A percentile compares a stretch with the other conserved stretches of the same genome.
phyloP scores from a whole-genome alignment of 2,888 invertebrate genomes.

The Dyspetes luteomarginatus region DNA sequence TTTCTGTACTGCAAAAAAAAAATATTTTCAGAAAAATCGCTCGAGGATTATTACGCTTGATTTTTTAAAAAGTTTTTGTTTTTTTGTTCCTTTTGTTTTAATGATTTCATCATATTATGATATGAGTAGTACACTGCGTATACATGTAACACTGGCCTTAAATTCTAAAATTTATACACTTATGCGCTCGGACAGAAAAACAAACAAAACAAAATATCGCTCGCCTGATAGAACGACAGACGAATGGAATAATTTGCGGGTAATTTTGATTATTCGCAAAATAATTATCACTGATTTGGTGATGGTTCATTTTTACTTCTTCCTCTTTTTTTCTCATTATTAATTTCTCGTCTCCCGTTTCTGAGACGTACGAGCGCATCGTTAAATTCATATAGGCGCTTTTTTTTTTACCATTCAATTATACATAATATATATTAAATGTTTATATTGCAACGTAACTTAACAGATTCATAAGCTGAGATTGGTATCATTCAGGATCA shows the following conservation, averaged over 20 bases:
- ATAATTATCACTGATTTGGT: constrained; percentile 63
- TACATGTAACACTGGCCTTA: constrained; percentile 84
- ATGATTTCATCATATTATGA: constrained; percentile 80
- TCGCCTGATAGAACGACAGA: constrained; percentile 50
- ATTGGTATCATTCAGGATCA: constrained; percentile 82
- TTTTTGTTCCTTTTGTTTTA: constrained; percentile 68
- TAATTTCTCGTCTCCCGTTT: constrained; percentile 25
- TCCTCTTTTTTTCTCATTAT: not conserved
- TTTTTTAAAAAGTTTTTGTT: constrained; percentile 18
- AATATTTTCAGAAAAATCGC: constrained; percentile 31
- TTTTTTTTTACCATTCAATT: constrained; percentile 61
- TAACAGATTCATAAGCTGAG: constrained; percentile 83
- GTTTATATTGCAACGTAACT: constrained; percentile 81
- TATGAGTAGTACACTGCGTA: constrained; percentile 83
- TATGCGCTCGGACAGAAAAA: constrained; percentile 61
- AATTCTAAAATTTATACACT: constrained; percentile 81
- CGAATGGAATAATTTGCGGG: constrained; percentile 54
- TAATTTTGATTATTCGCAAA: constrained; percentile 67
- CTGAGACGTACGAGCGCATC: constrained; percentile 44
- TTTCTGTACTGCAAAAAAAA: constrained; percentile 53
- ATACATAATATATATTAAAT: constrained; percentile 76
- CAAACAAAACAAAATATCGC: no score
- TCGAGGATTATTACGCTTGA: constrained; percentile 64
- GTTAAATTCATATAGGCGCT: constrained; percentile 41
- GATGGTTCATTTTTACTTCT: constrained; percentile 20